A percentile compares a stretch with the other conserved stretches of the same genome.
Conservation (phyloP, 1,140 invertebrate species). For the Popillia japonica region DNA sequence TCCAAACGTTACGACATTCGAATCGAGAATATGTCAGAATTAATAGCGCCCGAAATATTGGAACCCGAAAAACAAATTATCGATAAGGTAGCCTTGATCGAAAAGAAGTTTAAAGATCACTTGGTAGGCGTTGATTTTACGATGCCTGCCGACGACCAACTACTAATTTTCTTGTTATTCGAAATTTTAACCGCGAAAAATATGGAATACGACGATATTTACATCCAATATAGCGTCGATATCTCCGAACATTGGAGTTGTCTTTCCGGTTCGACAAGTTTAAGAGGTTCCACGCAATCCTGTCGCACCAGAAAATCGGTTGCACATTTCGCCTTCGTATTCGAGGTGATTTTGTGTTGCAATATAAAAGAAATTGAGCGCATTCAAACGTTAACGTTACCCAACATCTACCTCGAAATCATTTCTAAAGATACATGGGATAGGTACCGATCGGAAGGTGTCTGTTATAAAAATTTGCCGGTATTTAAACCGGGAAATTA, state of each 20-base stretch:
- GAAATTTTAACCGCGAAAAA: slow-evolving; percentile 50
- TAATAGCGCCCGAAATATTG: slow-evolving; percentile 23
- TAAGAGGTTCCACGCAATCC: slow-evolving; percentile 52
- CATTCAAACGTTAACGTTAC: background rate
- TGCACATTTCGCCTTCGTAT: slow-evolving; percentile 50
- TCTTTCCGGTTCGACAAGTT: slow-evolving; percentile 17
- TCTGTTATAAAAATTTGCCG: slow-evolving; percentile 52
- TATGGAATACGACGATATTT: slow-evolving; percentile 53
- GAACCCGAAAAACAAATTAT: slow-evolving; percentile 42
- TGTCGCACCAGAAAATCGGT: slow-evolving; percentile 46
- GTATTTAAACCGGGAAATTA: slow-evolving; percentile 50
- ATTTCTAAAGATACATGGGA: slow-evolving; percentile 54
- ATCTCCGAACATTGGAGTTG: slow-evolving; percentile 51
- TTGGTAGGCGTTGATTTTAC: slow-evolving; percentile 43
- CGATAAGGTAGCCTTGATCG: slow-evolving; percentile 38
- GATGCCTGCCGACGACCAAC: slow-evolving; percentile 51
- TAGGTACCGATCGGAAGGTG: slow-evolving; percentile 53
- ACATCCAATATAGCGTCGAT: slow-evolving; percentile 53
- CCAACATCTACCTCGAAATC: slow-evolving; percentile 55
- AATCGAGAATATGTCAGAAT: slow-evolving; percentile 47
- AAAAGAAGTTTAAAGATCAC: slow-evolving; percentile 1
- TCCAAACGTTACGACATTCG: slow-evolving; percentile 43
- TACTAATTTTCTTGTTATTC: slow-evolving; percentile 52
- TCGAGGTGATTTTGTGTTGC: slow-evolving; percentile 52
- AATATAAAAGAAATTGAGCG: slow-evolving; percentile 43